Conservation (phyloP, 2,888 invertebrate genomes). For the Andrena bucephala region DNA sequence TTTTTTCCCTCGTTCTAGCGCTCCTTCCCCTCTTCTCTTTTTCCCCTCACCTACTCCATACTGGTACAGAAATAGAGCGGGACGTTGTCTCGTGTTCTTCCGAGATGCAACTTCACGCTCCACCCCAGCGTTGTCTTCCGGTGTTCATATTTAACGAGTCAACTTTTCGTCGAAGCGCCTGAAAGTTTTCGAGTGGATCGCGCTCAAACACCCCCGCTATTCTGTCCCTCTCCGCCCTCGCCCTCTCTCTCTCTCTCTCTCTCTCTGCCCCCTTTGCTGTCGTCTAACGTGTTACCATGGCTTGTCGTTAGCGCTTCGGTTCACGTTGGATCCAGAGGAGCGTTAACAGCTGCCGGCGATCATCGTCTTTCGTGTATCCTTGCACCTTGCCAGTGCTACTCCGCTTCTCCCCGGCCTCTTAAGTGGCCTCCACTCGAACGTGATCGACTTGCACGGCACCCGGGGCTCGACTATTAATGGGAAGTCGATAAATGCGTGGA, state of each 20-base stretch:
- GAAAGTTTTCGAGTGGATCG: conserved; percentile 61
- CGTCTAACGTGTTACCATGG: conserved; percentile 40
- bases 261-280: background rate
- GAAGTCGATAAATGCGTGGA: conserved; percentile 44
- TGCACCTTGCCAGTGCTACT: conserved; percentile 61
- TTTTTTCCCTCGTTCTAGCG: background rate
- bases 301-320: conserved; percentile 61
- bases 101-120: conserved; percentile 2
- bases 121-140: conserved; percentile 42
- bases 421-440: conserved; percentile 58
- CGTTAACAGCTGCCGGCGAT: conserved; percentile 70
- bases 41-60: no score
- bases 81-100: conserved; percentile 21
- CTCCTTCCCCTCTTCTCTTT: background rate
- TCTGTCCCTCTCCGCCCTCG: background rate
- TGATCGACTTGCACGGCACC: conserved; percentile 14
- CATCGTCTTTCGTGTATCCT: conserved; percentile 63
- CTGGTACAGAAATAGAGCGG: conserved; percentile 29
- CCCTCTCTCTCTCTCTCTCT: no score
- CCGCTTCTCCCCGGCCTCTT: conserved; percentile 47
- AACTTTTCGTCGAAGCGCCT: conserved; percentile 63
- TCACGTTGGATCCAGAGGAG: conserved; percentile 51
- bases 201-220: conserved; percentile 20
- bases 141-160: conserved; percentile 59
- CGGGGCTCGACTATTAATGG: conserved; percentile 42